Evolutionary conservation across 2,113 vertebrate species (phyloP).

Genomic region (Spea multiplicata): DNA sequence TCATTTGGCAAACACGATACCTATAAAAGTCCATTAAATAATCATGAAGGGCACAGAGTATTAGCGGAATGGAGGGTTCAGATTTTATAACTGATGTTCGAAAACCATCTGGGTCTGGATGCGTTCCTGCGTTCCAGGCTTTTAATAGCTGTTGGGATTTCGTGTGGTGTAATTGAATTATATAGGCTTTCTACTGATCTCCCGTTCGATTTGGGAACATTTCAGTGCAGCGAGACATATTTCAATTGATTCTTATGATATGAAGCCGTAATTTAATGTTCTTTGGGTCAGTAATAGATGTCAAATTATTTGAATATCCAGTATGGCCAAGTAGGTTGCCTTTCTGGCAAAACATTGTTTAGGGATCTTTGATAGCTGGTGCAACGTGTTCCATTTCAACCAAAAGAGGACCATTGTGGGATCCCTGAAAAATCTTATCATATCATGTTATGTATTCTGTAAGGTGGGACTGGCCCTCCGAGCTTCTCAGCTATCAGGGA

Average conservation of each 20-base stretch:
- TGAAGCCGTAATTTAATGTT: too few relatives aligned
- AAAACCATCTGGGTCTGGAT: slow-evolving; percentile 4
- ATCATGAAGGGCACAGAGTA: neutral
- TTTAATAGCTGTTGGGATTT: slow-evolving; percentile 5
- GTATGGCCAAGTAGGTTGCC: too few relatives aligned
- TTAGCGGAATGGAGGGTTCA: neutral
- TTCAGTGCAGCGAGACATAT: neutral
- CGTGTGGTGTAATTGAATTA: slow-evolving; percentile 3
- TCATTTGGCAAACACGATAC: neutral
- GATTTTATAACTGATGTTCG: neutral
- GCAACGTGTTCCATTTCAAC: too few relatives aligned
- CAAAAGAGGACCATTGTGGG: too few relatives aligned
- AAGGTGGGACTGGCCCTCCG: too few relatives aligned
- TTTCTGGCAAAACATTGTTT: too few relatives aligned
- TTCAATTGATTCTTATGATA: neutral
- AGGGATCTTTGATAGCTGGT: too few relatives aligned
- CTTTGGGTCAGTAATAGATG: too few relatives aligned
- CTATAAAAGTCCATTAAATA: neutral
- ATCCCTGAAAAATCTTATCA: too few relatives aligned
- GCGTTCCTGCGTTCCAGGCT: neutral
- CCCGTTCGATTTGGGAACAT: neutral
- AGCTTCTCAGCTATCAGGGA: too few relatives aligned
- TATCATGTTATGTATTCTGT: too few relatives aligned
- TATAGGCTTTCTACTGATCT: slow-evolving; percentile 4
- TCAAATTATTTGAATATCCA: too few relatives aligned